Evolutionary conservation across 2,113 vertebrate species (phyloP).

Genomic region (Spea multiplicata): DNA sequence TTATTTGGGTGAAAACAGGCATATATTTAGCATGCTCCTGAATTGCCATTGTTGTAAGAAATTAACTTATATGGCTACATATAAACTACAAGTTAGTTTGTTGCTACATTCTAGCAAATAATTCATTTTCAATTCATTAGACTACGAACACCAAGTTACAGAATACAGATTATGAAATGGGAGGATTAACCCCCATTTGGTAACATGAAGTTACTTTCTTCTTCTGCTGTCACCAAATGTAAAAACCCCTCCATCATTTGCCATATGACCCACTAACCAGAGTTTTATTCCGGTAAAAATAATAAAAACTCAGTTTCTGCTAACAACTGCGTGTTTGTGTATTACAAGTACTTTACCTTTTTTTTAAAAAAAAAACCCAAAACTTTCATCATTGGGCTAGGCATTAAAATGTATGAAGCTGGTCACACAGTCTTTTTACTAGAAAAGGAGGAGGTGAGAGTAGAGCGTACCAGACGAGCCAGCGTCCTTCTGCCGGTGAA

Average conservation of each 20-base stretch:
- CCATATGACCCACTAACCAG: background rate
- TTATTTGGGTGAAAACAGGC: too few species aligned
- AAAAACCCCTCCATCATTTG: background rate
- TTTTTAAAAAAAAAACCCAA: background rate
- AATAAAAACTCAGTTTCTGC: background rate
- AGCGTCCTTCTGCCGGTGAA: slow-evolving; percentile 22
- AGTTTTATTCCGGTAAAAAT: background rate
- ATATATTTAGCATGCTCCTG: too few species aligned
- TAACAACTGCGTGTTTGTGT: background rate
- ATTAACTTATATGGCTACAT: too few species aligned
- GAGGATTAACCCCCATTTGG: too few species aligned
- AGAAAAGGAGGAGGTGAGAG: background rate
- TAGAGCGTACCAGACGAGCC: background rate
- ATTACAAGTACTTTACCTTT: background rate
- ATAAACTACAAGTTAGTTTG: too few species aligned
- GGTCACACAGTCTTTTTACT: slow-evolving; percentile 19
- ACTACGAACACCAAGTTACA: too few species aligned
- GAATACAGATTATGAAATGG: too few species aligned
- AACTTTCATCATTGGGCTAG: slow-evolving; percentile 4
- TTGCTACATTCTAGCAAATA: too few species aligned
- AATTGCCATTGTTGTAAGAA: too few species aligned
- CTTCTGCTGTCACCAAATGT: too few species aligned
- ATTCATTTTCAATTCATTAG: too few species aligned
- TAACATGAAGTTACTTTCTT: too few species aligned
- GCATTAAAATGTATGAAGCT: slow-evolving; percentile 42